Evolutionary conservation across 2,888 invertebrate species (phyloP).

Genomic region (Rhorus exstirpatorius): DNA sequence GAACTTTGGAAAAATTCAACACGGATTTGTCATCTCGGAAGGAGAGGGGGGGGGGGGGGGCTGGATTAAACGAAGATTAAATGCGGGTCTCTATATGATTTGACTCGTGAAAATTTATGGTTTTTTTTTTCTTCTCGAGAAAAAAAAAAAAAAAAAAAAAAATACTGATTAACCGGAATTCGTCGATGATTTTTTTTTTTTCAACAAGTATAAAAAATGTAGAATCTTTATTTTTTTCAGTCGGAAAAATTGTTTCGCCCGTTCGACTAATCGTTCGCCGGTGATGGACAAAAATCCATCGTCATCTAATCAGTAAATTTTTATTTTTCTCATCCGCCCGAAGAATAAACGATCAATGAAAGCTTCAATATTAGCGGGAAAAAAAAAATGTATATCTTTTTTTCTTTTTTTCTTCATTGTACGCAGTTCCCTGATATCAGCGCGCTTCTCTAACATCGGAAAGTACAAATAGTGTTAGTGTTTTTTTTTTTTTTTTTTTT

Average conservation of each 20-base stretch:
- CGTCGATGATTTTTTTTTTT: neutral
- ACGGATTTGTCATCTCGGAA: conserved; percentile 62
- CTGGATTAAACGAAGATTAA: conserved; percentile 57
- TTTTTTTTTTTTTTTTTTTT: conserved; percentile 23
- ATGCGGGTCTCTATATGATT: conserved; percentile 50
- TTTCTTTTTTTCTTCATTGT: conserved; percentile 23
- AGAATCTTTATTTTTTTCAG: too few species aligned
- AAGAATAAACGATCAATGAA: neutral
- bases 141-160: neutral
- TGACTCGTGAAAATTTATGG: conserved; percentile 25
- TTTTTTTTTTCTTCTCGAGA: neutral
- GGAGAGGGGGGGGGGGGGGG: too few species aligned
- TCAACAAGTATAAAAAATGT: conserved; percentile 6
- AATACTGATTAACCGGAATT: neutral
- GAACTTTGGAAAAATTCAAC: conserved; percentile 65
- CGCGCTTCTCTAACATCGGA: conserved; percentile 80
- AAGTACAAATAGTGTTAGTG: conserved; percentile 84
- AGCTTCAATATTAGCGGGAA: neutral
- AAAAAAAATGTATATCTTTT: conserved; percentile 4
- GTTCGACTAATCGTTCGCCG: too few species aligned
- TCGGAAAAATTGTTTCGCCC: neutral
- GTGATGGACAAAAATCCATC: too few species aligned
- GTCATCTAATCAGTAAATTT: too few species aligned
- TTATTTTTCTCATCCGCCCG: neutral
- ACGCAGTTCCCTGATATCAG: conserved; percentile 84